Evolutionary conservation across 2,797 vertebrate genomes (phyloP), one percentile per base, ranked within the genome.

Genomic region (Masticophis lateralis): DNA sequence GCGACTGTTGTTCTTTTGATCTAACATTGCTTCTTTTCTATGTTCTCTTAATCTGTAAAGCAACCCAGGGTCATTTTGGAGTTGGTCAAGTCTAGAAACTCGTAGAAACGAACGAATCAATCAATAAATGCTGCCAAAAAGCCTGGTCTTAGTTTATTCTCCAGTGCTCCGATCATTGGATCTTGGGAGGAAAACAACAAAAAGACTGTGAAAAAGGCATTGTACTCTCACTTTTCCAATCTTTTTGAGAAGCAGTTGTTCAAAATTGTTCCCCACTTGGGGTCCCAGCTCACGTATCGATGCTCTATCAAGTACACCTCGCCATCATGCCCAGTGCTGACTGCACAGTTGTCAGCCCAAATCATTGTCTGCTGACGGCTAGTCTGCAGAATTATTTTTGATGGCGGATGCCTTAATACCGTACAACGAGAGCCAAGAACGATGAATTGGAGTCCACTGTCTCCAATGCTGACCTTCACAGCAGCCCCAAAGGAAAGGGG

Each of bases 301-400:
- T 43, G 8, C 66, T 56, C 57, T 32, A 28, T 11, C 11, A 56
- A 14, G 14, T 25, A n/a, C 28, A 28, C 28, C 32, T 79, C 8
- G 4, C 74, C 74, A 61, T 63, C 32, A 56, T 32, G 92, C 51
- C 51, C 57, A 87, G 16, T 86, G 74, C 92, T 12, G 60, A 32
- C 43, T 53, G n/a, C 22, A 10, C 5, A 32, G 28, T 32, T 74
- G 61, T 88, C 61, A 87, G 28, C 20, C 53, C 13, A 4, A n/a
- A 88, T 91, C 90, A 74, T 43, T 74, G 10, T 93, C 92, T 91
- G 55, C 43, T 88, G 92, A 28, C 4, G 13, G 63, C 56, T 88
- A 90, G 56, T 55, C 43, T 91, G 63, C 60, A 86, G 79, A 93
- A 88, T 93, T n/a, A 43, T 79, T 93, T 88, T 93, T 56, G 22